phyloP scores from a whole-genome alignment of 2,113 vertebrate genomes.

The Dendrocopos noguchii region DNA sequence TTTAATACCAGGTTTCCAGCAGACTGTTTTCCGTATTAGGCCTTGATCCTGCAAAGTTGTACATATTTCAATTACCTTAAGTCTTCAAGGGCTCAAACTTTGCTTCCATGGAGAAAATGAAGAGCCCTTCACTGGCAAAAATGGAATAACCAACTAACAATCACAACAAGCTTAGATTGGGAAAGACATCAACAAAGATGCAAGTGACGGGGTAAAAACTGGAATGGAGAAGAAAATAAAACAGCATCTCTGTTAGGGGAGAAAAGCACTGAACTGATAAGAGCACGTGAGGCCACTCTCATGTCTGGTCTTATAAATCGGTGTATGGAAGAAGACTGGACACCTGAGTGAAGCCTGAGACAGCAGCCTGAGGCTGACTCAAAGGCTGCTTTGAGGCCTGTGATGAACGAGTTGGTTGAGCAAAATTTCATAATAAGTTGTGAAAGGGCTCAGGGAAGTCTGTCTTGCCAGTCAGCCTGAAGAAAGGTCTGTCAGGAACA shows the following conservation, averaged over 20 bases:
- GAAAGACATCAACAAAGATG: not conserved
- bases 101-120: not conserved
- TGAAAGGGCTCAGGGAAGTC: not conserved
- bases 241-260: not conserved
- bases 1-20: not conserved
- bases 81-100: not conserved
- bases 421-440: not conserved
- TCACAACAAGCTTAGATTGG: accelerated
- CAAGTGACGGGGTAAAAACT: not conserved
- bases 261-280: not conserved
- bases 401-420: not conserved
- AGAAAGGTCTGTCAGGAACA: not conserved
- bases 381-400: not conserved
- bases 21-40: not conserved
- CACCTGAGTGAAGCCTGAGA: not conserved
- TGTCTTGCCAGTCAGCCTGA: not conserved
- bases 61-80: not conserved
- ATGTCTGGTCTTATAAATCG: accelerated
- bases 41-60: not conserved
- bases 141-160: not conserved
- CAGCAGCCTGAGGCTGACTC: not conserved
- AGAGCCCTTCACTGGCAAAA: not conserved
- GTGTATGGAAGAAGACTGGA: not conserved
- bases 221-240: not conserved
- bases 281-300: not conserved